Conservation (phyloP, 2,113 vertebrate species). For the Tychaedon coryphoeus region DNA sequence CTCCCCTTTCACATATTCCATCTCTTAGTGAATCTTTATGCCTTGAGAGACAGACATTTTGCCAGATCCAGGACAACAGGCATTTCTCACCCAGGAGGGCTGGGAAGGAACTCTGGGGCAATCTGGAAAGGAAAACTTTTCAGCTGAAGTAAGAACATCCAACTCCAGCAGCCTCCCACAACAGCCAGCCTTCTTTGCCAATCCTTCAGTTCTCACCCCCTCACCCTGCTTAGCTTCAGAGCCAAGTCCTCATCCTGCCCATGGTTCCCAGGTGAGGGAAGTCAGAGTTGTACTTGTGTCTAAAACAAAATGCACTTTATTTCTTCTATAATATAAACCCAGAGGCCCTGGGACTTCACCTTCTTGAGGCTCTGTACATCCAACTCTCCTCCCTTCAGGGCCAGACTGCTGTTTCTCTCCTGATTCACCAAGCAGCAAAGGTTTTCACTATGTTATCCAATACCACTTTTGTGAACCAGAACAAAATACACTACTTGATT, state of each 20-base stretch:
- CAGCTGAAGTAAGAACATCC: not conserved
- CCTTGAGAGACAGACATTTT: not conserved
- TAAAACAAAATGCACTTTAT: not conserved
- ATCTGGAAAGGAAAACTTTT: not conserved
- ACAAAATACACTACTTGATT: constrained; percentile 13
- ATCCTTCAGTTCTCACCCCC: not conserved
- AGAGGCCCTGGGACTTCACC: not conserved
- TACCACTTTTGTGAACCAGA: not conserved
- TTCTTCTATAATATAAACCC: not conserved
- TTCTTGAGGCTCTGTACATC: not conserved
- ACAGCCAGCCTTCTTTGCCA: not conserved
- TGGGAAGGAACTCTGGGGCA: not conserved
- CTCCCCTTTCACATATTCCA: not conserved
- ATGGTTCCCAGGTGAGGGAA: not conserved
- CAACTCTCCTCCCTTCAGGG: not conserved
- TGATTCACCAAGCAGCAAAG: not conserved
- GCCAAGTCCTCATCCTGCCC: not conserved
- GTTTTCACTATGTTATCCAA: not conserved
- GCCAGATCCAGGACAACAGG: not conserved
- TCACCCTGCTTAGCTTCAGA: not conserved
- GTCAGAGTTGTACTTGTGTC: not conserved
- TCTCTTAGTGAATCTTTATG: not conserved
- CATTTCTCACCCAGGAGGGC: not conserved
- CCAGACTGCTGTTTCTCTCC: not conserved
- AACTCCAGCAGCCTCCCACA: not conserved